phyloP scores from a whole-genome alignment of 2,888 invertebrate species.

The Pegoplata infirma region DNA sequence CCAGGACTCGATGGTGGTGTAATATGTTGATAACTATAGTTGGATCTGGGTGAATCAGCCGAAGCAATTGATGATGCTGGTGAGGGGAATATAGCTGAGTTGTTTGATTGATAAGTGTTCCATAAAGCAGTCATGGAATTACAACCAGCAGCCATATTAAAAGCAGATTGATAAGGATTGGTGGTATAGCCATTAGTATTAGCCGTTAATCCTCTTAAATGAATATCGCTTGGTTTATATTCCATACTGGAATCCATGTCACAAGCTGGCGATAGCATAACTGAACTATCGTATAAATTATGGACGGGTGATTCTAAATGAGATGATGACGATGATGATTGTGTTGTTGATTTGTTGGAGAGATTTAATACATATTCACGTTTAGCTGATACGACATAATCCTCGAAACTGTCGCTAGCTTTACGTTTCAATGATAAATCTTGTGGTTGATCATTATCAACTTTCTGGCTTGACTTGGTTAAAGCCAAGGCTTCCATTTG shows the following conservation, averaged over 20 bases:
- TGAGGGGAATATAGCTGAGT: conserved; percentile 66
- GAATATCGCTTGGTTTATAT: conserved; percentile 70
- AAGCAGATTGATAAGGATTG: conserved; percentile 72
- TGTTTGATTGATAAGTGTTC: conserved; percentile 70
- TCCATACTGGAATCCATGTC: conserved; percentile 65
- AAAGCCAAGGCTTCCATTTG: conserved; percentile 67
- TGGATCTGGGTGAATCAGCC: conserved; percentile 66
- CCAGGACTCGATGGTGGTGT: conserved; percentile 76
- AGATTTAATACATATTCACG: conserved; percentile 74
- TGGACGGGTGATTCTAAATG: conserved; percentile 13
- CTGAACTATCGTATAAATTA: conserved; percentile 62
- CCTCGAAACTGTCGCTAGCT: conserved; percentile 65
- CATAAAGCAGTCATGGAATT: conserved; percentile 72
- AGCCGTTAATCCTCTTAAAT: conserved; percentile 72
- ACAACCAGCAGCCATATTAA: conserved; percentile 72
- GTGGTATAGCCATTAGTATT: conserved; percentile 70
- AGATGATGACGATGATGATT: not conserved
- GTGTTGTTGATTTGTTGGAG: conserved; percentile 65
- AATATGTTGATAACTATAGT: conserved; percentile 65
- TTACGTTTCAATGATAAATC: conserved; percentile 77
- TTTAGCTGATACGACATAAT: conserved; percentile 68
- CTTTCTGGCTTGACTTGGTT: conserved; percentile 64
- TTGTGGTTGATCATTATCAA: conserved; percentile 70
- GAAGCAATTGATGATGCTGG: conserved; percentile 68
- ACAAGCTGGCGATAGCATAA: conserved; percentile 70